Evolutionary conservation across 2,797 vertebrate species (phyloP).

Genomic region (Cuculus canorus): DNA sequence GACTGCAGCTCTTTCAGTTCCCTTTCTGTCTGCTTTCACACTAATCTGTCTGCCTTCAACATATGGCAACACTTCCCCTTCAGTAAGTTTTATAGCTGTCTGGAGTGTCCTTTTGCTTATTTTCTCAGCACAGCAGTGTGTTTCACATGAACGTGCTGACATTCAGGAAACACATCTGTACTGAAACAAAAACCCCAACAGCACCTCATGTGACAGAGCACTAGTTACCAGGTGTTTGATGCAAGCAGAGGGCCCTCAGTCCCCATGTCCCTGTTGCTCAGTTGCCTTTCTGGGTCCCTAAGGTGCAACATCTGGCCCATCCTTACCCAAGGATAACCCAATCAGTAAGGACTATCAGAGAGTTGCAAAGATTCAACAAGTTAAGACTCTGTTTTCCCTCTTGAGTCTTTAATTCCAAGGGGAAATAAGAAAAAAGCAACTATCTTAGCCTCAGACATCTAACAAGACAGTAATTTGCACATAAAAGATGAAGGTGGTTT

Average conservation of each 20-base stretch:
- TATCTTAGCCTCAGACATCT: not conserved
- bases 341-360: fast-evolving
- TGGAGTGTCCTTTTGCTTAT: not conserved
- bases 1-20: slow-evolving; percentile 13
- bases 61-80: not conserved
- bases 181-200: not conserved
- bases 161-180: not conserved
- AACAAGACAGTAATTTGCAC: not conserved
- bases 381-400: not conserved
- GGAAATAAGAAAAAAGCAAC: not conserved
- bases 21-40: slow-evolving; percentile 30
- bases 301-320: not conserved
- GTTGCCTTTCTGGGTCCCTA: not conserved
- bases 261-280: not conserved
- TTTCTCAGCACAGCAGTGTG: not conserved
- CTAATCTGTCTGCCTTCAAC: not conserved
- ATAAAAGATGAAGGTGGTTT: not conserved
- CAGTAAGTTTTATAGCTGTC: not conserved
- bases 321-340: not conserved
- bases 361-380: not conserved
- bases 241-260: fast-evolving
- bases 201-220: not conserved
- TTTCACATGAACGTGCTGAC: not conserved
- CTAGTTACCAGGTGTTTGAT: fast-evolving
- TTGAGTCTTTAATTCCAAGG: not conserved